Percentiles rank a stretch among this genome's conserved stretches.
phyloP scores from a whole-genome alignment of 2,888 invertebrate species.

The Eueremaeus valkanovi region DNA sequence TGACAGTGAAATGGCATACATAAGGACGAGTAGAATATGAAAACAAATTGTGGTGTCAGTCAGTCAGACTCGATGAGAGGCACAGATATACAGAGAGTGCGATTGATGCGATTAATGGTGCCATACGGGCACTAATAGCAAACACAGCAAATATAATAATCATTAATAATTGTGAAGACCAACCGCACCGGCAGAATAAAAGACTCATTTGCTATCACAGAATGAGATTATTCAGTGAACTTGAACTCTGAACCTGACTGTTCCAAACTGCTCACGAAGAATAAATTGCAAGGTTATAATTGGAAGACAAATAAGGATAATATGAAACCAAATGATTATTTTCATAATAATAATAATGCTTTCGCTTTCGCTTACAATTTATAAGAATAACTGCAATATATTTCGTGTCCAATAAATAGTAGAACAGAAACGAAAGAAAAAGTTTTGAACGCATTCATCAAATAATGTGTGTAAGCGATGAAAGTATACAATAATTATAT shows the following conservation, averaged over 20 bases:
- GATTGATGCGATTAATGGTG: not conserved
- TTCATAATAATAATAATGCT: not conserved
- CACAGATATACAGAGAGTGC: too few species aligned
- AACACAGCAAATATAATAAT: not conserved
- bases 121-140: conserved; percentile 23
- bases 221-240: not conserved
- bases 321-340: not conserved
- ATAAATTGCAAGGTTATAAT: not conserved
- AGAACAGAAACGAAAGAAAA: not conserved
- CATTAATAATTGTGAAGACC: not conserved
- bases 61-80: not conserved
- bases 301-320: conserved; percentile 18
- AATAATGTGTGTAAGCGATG: not conserved
- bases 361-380: not conserved
- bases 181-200: not conserved
- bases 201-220: not conserved
- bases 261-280: not conserved
- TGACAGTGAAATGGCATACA: not conserved
- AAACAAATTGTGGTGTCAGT: not conserved
- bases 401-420: too few species aligned
- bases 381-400: not conserved
- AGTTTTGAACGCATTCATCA: conserved; percentile 16
- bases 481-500: conserved; percentile 15
- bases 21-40: not conserved
- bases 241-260: not conserved